A percentile compares a stretch with the other conserved stretches of the same genome.
These are phyloP conservation scores for Theonella swinhoei DNA, from an alignment of 37 sponge, comb jelly and placozoan genomes.

Conservation along the genomic window DNA sequence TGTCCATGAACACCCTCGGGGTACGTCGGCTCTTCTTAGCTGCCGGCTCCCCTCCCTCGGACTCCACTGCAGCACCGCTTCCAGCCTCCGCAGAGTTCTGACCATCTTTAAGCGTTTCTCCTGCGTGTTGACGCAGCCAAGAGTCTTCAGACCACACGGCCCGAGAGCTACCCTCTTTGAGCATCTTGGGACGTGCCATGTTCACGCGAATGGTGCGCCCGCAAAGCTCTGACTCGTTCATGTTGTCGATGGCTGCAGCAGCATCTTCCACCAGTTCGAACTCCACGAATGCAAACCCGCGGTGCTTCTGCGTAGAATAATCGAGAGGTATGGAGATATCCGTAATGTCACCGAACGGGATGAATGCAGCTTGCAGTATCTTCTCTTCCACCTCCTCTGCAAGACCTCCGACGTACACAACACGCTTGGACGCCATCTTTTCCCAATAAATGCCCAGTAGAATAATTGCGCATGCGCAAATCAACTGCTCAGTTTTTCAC, in stretches of 20 bases:
- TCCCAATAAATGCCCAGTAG: too few species aligned
- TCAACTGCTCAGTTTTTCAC: too few species aligned
- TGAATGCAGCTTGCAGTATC: constrained; percentile 94
- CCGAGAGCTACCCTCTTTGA: constrained; percentile 86
- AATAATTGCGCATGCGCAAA: background rate
- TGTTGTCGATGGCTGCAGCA: constrained; percentile 99
- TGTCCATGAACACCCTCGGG: constrained; percentile 75
- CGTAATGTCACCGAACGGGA: constrained; percentile 96
- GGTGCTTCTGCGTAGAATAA: constrained; percentile 91
- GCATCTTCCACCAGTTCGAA: constrained; percentile 96
- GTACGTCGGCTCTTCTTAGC: constrained; percentile 55
- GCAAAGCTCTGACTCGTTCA: constrained; percentile 97
- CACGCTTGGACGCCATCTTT: constrained; percentile 71
- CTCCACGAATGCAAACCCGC: constrained; percentile 98
- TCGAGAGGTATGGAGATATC: constrained; percentile 97
- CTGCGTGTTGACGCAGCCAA: constrained; percentile 93
- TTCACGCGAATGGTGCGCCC: constrained; percentile 93
- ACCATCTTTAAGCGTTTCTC: constrained; percentile 56
- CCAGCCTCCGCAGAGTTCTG: constrained; percentile 3
- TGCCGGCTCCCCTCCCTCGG: constrained; percentile 59
- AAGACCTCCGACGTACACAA: constrained; percentile 92
- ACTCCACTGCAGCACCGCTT: constrained; percentile 1
- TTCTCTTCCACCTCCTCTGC: constrained; percentile 98
- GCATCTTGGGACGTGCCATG: constrained; percentile 91
- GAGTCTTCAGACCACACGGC: constrained; percentile 96